A percentile compares a stretch with the other conserved stretches of the same genome.
Evolutionary conservation across 2,797 vertebrate genomes (phyloP).

Genomic region (Sebastes taczanowskii): DNA sequence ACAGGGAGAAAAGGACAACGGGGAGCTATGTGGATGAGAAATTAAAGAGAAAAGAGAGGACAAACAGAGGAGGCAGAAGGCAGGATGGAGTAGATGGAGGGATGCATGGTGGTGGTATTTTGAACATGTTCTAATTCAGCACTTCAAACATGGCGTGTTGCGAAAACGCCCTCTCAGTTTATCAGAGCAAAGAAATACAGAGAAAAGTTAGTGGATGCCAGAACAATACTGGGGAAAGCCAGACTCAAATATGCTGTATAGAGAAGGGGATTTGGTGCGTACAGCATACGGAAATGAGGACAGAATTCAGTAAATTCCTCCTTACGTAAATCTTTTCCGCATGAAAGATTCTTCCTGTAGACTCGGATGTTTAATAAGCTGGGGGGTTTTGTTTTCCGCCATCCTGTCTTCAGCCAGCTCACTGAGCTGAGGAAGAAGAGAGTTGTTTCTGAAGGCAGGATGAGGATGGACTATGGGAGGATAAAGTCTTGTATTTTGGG

Average conservation of each 20-base stretch:
- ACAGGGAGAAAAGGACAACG: slow-evolving; percentile 27
- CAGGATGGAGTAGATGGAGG: slow-evolving; percentile 42
- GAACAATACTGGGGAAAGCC: slow-evolving; percentile 29
- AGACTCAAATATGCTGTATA: slow-evolving; percentile 28
- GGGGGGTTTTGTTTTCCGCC: not conserved
- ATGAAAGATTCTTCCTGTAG: slow-evolving; percentile 48
- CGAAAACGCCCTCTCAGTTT: slow-evolving; percentile 45
- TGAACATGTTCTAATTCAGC: slow-evolving; percentile 70
- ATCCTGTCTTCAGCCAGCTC: slow-evolving; percentile 33
- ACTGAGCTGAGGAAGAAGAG: slow-evolving; percentile 24
- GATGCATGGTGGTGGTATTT: slow-evolving; percentile 63
- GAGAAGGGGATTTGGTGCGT: slow-evolving; percentile 54
- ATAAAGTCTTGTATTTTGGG: slow-evolving; percentile 26
- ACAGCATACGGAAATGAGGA: slow-evolving; percentile 55
- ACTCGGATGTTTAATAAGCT: slow-evolving; percentile 56
- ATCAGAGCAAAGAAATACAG: slow-evolving; percentile 48
- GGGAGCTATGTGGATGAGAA: slow-evolving; percentile 6
- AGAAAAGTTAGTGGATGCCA: slow-evolving; percentile 32
- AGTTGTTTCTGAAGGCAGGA: slow-evolving; percentile 22
- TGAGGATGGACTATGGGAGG: slow-evolving; percentile 25
- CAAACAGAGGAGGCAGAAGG: slow-evolving; percentile 39
- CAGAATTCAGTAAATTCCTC: slow-evolving; percentile 48
- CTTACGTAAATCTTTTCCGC: slow-evolving; percentile 57
- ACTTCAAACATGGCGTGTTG: slow-evolving; percentile 61
- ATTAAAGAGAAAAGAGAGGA: not conserved